These are phyloP conservation scores for Tonatia bakeri DNA, from an alignment of 2,113 vertebrate genomes.

Conservation along the genomic window DNA sequence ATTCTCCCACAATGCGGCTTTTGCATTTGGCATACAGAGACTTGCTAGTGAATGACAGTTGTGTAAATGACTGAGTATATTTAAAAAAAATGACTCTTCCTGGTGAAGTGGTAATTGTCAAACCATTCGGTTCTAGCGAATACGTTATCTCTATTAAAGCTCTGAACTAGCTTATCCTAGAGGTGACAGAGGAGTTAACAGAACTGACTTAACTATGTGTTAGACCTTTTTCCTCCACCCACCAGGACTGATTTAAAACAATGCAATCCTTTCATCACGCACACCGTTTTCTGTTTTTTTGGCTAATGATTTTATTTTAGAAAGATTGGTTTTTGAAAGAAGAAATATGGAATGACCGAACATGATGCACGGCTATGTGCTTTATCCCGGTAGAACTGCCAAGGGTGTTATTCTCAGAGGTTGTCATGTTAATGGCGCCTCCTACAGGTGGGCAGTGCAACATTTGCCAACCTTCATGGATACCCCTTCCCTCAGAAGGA, in stretches of 20 bases:
- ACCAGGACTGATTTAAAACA: not conserved
- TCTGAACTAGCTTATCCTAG: not conserved
- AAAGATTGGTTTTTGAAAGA: not conserved
- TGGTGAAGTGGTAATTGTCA: not conserved
- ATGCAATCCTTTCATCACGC: not conserved
- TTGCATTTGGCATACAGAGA: not conserved
- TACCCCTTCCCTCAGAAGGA: not conserved
- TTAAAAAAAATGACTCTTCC: not conserved
- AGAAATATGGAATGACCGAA: not conserved
- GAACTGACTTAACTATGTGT: not conserved
- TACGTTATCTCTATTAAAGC: not conserved
- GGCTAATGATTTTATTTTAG: not conserved
- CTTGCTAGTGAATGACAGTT: not conserved
- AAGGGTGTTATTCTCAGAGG: fast-evolving
- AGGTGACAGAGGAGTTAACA: not conserved
- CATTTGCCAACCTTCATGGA: not conserved
- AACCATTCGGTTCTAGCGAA: not conserved
- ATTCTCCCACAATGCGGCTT: not conserved
- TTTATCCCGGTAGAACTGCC: not conserved
- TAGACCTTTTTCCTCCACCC: not conserved
- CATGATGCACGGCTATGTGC: fast-evolving
- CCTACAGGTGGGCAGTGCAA: too few relatives aligned
- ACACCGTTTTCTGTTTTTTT: not conserved
- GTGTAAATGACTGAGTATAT: not conserved
- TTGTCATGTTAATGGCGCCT: fast-evolving